phyloP scores from a whole-genome alignment of 2,888 invertebrate genomes.

The Brachylomia viminalis region DNA sequence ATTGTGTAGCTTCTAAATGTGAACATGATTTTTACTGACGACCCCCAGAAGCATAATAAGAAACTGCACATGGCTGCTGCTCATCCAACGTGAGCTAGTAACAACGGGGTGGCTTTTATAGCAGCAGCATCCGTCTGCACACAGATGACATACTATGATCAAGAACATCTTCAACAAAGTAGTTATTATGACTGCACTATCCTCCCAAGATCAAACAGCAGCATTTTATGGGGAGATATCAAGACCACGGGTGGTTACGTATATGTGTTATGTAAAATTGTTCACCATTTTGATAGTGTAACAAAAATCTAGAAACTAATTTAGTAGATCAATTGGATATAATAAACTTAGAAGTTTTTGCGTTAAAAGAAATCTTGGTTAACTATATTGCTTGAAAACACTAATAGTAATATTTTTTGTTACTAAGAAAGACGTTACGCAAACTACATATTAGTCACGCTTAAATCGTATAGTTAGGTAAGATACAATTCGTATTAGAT shows the following conservation, averaged over 20 bases:
- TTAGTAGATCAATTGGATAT: conserved; percentile 7
- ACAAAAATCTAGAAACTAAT: conserved; percentile 10
- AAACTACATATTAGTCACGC: conserved; percentile 2
- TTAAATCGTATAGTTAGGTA: not conserved
- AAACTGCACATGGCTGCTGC: not conserved
- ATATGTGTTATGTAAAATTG: conserved; percentile 28
- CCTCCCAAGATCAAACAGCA: conserved; percentile 18
- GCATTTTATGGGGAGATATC: conserved; percentile 11
- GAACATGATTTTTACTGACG: not conserved
- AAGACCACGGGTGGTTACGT: conserved; percentile 18
- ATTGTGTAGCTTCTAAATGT: too few species aligned
- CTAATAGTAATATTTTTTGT: not conserved
- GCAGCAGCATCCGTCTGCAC: conserved; percentile 8
- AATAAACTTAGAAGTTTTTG: conserved; percentile 21
- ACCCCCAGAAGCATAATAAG: not conserved
- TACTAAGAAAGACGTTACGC: not conserved
- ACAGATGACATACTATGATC: conserved; percentile 50
- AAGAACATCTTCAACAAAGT: conserved; percentile 29
- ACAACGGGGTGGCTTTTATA: not conserved
- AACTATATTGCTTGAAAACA: conserved; percentile 1
- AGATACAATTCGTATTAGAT: not conserved
- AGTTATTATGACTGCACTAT: conserved; percentile 31
- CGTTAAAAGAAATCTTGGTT: not conserved
- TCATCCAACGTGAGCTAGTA: not conserved
- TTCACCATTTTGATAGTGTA: not conserved